A percentile compares a stretch with the other conserved stretches of the same genome.
phyloP scores from a whole-genome alignment of 2,797 vertebrate genomes.

The Alca torda region DNA sequence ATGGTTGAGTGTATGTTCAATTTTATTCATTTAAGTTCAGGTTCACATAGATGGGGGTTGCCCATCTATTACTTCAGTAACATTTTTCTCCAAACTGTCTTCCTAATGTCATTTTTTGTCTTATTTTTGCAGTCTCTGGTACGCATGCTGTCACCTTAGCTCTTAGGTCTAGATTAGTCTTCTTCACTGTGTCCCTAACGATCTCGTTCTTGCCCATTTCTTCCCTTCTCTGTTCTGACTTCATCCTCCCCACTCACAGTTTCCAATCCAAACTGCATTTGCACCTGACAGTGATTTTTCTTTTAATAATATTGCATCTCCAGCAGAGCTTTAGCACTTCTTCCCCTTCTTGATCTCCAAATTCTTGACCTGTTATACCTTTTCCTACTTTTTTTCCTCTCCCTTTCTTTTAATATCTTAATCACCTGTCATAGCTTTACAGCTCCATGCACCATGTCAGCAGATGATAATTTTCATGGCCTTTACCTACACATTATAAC shows the following conservation, averaged over 20 bases:
- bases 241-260: not conserved
- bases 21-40: not conserved
- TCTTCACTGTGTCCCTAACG: not conserved
- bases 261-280: not conserved
- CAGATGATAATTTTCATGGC: not conserved
- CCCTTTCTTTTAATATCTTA: not conserved
- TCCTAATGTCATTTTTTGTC: not conserved
- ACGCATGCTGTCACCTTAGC: not conserved
- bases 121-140: not conserved
- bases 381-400: not conserved
- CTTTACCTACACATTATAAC: not conserved
- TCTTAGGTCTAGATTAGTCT: not conserved
- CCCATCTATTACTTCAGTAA: fast-evolving
- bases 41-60: not conserved
- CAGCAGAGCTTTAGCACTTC: not conserved
- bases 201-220: not conserved
- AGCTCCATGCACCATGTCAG: not conserved
- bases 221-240: not conserved
- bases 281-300: slow-evolving; percentile 6
- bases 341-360: not conserved
- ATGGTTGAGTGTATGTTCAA: not conserved
- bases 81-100: not conserved
- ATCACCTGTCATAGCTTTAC: not conserved
- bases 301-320: not conserved
- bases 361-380: not conserved